Conservation (phyloP, 2,888 invertebrate species). For the Himalopsyche japonica region DNA sequence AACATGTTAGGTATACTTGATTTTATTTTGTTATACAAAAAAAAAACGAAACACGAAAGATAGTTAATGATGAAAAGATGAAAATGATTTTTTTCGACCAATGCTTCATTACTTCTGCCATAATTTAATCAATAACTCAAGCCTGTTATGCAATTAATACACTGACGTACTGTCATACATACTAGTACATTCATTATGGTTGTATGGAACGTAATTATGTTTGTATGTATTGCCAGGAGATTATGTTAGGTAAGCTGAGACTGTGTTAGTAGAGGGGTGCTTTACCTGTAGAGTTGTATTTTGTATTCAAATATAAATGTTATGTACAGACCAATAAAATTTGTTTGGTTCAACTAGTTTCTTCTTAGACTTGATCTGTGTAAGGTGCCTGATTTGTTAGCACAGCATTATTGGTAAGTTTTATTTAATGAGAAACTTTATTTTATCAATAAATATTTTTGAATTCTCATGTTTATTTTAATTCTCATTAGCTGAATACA, state of each 20-base stretch:
- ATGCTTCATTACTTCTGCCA: background rate
- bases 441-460: too few relatives aligned
- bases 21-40: too few relatives aligned
- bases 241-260: background rate
- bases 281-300: background rate
- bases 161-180: background rate
- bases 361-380: background rate
- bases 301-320: background rate
- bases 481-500: too few relatives aligned
- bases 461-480: too few relatives aligned
- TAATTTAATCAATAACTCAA: background rate
- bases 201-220: background rate
- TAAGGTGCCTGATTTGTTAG: background rate
- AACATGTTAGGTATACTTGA: too few relatives aligned
- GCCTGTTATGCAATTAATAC: background rate
- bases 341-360: background rate
- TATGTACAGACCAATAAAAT: background rate
- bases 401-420: background rate
- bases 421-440: background rate
- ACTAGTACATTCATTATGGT: background rate
- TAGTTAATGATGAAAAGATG: too few relatives aligned
- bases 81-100: background rate
- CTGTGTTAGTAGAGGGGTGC: background rate
- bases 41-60: too few relatives aligned
- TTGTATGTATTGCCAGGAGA: background rate